Conservation (phyloP, 1,140 invertebrate genomes). For the Arion vulgaris region DNA sequence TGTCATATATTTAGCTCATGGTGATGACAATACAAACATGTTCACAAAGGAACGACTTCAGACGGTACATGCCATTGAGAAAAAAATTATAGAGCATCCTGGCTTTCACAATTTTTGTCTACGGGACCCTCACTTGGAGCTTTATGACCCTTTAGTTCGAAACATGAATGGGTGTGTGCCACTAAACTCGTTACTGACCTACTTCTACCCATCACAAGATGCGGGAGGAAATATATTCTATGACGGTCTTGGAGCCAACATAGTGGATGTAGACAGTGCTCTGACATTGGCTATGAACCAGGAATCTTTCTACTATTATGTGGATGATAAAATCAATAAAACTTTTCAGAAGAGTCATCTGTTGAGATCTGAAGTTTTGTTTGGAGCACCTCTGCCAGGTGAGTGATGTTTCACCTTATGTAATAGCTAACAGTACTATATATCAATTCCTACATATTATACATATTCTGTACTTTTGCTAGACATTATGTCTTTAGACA, state of each 20-base stretch:
- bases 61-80: constrained; percentile 61
- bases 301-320: constrained; percentile 65
- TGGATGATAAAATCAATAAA: constrained; percentile 63
- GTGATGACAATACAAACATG: constrained; percentile 57
- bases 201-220: constrained; percentile 65
- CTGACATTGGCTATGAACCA: constrained; percentile 63
- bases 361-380: constrained; percentile 63
- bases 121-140: constrained; percentile 43
- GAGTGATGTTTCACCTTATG: constrained; percentile 6
- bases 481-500: too few species aligned
- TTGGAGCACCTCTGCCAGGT: constrained; percentile 66
- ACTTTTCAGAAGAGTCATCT: constrained; percentile 57
- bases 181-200: constrained; percentile 64
- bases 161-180: constrained; percentile 59
- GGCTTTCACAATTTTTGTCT: constrained; percentile 62
- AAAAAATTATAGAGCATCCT: constrained; percentile 55
- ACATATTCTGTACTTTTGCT: too few species aligned
- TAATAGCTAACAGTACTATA: constrained; percentile 37
- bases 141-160: constrained; percentile 49
- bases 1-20: constrained; percentile 55
- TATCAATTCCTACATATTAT: background rate
- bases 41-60: constrained; percentile 62
- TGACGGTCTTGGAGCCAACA: constrained; percentile 59
- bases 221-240: constrained; percentile 46
- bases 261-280: constrained; percentile 59